These are phyloP conservation scores for Nautilus pompilius DNA, from an alignment of 1,140 invertebrate species.

Conservation along the genomic window DNA sequence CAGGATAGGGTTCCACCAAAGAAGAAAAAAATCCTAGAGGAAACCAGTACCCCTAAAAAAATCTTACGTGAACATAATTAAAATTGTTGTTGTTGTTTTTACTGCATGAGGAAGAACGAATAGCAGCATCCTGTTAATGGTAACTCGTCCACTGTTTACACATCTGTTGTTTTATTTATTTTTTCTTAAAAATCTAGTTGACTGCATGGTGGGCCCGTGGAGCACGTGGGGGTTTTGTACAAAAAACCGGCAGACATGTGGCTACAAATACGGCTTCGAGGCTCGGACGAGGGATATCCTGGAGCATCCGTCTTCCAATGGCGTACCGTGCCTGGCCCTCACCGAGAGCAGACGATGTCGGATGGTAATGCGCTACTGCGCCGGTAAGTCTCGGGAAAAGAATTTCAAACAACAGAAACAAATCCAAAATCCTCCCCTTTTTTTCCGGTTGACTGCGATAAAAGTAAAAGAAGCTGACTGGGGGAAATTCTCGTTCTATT, in stretches of 20 bases:
- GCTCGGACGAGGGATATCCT: constrained; percentile 28
- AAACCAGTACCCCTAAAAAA: too few relatives aligned
- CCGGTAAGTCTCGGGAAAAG: constrained; percentile 17
- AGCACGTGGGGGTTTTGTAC: constrained; percentile 36
- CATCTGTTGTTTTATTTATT: neutral
- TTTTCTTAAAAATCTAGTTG: constrained; percentile 23
- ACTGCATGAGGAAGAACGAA: neutral
- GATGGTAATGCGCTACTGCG: constrained; percentile 26
- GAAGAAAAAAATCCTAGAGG: too few relatives aligned
- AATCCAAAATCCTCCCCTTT: too few relatives aligned
- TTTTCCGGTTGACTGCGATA: too few relatives aligned
- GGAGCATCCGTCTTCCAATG: constrained; percentile 31
- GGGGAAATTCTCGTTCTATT: too few relatives aligned
- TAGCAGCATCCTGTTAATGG: neutral
- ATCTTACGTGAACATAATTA: too few relatives aligned
- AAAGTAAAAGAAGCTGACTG: too few relatives aligned
- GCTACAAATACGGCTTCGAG: constrained; percentile 40
- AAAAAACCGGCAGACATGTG: constrained; percentile 42
- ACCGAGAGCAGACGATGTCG: constrained; percentile 24
- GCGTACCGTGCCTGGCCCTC: constrained; percentile 24
- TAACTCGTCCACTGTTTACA: neutral
- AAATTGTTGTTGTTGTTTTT: too few relatives aligned
- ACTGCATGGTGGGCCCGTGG: constrained; percentile 45
- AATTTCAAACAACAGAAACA: too few relatives aligned
- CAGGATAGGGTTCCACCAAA: too few relatives aligned